Evolutionary conservation across 2,113 vertebrate species (phyloP).

Genomic region (Trichomycterus rosablanca): DNA sequence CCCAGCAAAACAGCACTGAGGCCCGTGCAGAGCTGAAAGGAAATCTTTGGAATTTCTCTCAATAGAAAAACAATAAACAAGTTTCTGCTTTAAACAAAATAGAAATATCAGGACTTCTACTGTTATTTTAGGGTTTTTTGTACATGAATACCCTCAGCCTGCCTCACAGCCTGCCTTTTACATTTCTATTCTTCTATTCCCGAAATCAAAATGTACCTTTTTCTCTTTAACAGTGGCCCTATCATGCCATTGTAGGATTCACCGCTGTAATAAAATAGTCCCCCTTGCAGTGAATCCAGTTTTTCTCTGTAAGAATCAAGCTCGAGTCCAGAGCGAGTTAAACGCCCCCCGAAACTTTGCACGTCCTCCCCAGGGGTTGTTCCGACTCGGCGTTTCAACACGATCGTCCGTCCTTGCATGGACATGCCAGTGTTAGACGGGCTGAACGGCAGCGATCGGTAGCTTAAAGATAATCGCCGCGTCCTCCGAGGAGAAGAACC

Average conservation of each 20-base stretch:
- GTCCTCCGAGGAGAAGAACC: slow-evolving; percentile 18
- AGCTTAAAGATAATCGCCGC: slow-evolving; percentile 28
- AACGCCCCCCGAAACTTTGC: slow-evolving; percentile 4
- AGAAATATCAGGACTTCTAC: neutral
- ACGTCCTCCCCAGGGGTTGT: neutral
- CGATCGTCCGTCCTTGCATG: slow-evolving; percentile 32
- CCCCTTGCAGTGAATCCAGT: no score
- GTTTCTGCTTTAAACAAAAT: neutral
- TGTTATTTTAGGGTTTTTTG: neutral
- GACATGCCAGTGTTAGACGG: slow-evolving; percentile 9
- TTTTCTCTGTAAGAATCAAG: neutral
- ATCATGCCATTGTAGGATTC: no score
- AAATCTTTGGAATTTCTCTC: neutral
- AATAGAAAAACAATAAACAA: neutral
- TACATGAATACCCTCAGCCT: neutral
- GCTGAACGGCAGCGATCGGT: slow-evolving; percentile 22
- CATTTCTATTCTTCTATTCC: no score
- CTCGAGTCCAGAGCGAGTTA: slow-evolving; percentile 26
- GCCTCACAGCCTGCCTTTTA: no score
- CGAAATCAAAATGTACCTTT: no score
- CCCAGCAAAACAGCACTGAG: slow-evolving; percentile 6
- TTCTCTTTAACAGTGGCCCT: no score
- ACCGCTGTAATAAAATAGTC: no score
- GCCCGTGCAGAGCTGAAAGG: neutral
- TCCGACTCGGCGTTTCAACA: slow-evolving; percentile 18